These are phyloP conservation scores for Epizoanthus ramosus DNA, from an alignment of 92 coral and sea anemone species.

Conservation along the genomic window DNA sequence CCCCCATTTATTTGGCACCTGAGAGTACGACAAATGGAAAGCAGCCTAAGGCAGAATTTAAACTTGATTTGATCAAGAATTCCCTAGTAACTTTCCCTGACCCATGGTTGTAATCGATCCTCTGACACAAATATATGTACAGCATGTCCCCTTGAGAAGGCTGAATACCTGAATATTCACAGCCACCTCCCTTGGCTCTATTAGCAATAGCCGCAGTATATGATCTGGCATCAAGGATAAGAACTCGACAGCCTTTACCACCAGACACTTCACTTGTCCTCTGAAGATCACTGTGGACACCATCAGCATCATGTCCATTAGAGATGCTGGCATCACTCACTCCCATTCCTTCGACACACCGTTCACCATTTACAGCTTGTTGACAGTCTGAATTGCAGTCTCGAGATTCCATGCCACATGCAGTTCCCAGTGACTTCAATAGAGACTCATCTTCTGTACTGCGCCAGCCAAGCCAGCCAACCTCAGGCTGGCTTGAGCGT, in stretches of 20 bases:
- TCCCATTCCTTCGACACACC: slow-evolving; percentile 24
- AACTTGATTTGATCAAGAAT: too few species aligned
- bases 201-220: slow-evolving; percentile 90
- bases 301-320: slow-evolving; percentile 32
- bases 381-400: slow-evolving; percentile 20
- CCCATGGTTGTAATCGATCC: too few species aligned
- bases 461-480: slow-evolving; percentile 93
- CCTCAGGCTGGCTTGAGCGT: slow-evolving; percentile 96
- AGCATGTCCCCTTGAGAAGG: neutral
- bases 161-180: slow-evolving; percentile 82
- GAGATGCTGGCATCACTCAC: slow-evolving; percentile 25
- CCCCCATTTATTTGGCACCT: too few species aligned
- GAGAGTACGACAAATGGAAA: too few species aligned
- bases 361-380: slow-evolving; percentile 29
- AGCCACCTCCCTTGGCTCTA: slow-evolving; percentile 95
- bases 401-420: slow-evolving; percentile 55
- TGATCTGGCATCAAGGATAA: slow-evolving; percentile 91
- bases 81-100: too few species aligned
- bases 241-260: slow-evolving; percentile 61
- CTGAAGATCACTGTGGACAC: neutral
- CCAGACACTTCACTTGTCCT: neutral
- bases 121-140: too few species aligned
- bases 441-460: slow-evolving; percentile 82
- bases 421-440: slow-evolving; percentile 82
- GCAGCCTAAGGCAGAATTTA: too few species aligned